Evolutionary conservation across 2,797 vertebrate genomes (phyloP).

Genomic region (Muraenolepis orangiensis): DNA sequence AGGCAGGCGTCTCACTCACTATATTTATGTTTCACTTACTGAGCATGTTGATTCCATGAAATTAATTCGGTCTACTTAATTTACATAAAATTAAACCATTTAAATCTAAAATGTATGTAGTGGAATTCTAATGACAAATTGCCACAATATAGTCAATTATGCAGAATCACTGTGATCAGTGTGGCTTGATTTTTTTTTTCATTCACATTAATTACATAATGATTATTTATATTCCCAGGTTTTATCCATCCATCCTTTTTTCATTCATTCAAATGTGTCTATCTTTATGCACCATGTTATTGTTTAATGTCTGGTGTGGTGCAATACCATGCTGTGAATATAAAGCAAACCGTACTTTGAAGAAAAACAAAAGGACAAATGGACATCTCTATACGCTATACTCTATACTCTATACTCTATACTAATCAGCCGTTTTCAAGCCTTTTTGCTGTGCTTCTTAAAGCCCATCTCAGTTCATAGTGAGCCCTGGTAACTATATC

Average conservation of each 20-base stretch:
- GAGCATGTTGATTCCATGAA: not conserved
- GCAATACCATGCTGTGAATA: no score
- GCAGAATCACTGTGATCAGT: no score
- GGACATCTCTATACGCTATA: no score
- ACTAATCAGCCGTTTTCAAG: not conserved
- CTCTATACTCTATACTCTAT: no score
- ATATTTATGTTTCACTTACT: not conserved
- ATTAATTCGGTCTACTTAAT: no score
- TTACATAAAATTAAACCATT: not conserved
- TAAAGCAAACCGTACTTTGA: not conserved
- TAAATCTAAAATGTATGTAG: no score
- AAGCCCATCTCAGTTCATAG: not conserved
- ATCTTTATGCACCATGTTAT: not conserved
- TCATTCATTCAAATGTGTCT: no score
- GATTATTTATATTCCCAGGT: not conserved
- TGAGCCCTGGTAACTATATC: not conserved
- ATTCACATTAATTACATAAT: not conserved
- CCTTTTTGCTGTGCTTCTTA: not conserved
- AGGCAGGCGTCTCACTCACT: not conserved
- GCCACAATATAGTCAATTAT: no score
- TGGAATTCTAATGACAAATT: no score
- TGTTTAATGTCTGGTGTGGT: not conserved
- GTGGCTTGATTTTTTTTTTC: not conserved
- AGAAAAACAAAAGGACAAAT: not conserved
- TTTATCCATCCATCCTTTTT: no score